phyloP scores from a whole-genome alignment of 2,113 vertebrate species.

The Nothoprocta pentlandii region DNA sequence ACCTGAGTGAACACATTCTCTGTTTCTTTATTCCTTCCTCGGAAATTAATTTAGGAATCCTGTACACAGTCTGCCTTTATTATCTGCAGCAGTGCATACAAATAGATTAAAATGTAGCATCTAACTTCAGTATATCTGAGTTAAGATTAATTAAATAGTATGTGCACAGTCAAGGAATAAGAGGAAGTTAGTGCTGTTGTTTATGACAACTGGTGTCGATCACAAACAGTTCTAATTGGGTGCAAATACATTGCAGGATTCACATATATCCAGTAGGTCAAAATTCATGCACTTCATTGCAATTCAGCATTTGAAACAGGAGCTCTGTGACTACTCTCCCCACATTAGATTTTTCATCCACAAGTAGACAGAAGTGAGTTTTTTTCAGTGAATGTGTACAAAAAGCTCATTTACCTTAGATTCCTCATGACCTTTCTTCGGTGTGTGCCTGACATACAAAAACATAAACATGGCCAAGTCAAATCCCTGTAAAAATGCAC shows the following conservation, averaged over 20 bases:
- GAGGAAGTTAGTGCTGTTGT: neutral
- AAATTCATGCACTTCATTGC: neutral
- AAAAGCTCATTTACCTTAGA: neutral
- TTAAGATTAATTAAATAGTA: neutral
- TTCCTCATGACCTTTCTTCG: neutral
- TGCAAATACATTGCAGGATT: neutral
- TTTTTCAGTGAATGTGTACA: neutral
- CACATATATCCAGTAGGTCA: neutral
- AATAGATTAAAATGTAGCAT: neutral
- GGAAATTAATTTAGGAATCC: constrained; percentile 30
- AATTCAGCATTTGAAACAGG: neutral
- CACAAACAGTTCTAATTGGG: neutral
- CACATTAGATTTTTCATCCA: neutral
- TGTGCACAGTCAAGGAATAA: neutral
- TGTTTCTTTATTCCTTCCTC: neutral
- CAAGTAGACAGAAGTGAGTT: neutral
- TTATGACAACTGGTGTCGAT: neutral
- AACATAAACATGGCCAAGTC: neutral
- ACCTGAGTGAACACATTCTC: neutral
- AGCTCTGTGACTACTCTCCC: neutral
- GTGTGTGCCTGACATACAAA: neutral
- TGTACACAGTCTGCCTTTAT: neutral
- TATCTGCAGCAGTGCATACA: neutral
- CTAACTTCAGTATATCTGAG: neutral
- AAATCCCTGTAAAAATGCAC: neutral